Evolutionary conservation across 1,140 invertebrate genomes (phyloP).

Genomic region (Anthonomus grandis): DNA sequence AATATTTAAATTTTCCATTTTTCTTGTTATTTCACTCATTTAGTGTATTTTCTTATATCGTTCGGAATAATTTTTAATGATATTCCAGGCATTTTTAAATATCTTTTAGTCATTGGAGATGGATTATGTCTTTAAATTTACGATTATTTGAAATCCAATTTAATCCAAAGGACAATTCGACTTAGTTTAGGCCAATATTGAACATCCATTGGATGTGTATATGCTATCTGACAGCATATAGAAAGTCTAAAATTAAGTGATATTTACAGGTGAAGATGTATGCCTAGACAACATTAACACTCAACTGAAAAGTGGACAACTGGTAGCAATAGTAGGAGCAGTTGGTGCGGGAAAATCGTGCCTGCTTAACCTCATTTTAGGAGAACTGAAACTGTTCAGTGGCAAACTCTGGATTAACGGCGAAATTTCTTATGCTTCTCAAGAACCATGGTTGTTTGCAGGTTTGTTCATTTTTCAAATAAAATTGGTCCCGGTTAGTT

Average conservation of each 20-base stretch:
- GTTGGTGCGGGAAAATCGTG: conserved; percentile 76
- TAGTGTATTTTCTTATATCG: too few relatives aligned
- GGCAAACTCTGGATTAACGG: conserved; percentile 46
- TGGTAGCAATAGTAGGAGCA: conserved; percentile 66
- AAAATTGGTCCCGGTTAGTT: neutral
- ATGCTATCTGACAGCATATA: neutral
- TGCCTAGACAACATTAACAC: conserved; percentile 62
- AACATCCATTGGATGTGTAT: too few relatives aligned
- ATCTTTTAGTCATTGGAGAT: too few relatives aligned
- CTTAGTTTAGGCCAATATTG: too few relatives aligned
- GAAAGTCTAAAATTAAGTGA: too few relatives aligned
- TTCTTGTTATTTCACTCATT: too few relatives aligned
- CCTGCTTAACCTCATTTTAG: conserved; percentile 72
- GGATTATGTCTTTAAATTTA: too few relatives aligned
- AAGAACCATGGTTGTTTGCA: conserved; percentile 60
- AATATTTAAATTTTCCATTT: too few relatives aligned
- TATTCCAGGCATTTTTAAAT: too few relatives aligned
- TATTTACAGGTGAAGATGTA: conserved; percentile 50
- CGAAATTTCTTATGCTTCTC: conserved; percentile 57
- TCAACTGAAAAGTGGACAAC: conserved; percentile 55
- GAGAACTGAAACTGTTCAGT: conserved; percentile 65
- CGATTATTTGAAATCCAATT: too few relatives aligned
- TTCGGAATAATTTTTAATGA: too few relatives aligned
- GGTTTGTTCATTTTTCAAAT: conserved; percentile 49
- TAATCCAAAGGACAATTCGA: too few relatives aligned